Base-by-base conservation (phyloP, 1,140 invertebrate genomes). In the Drosophila santomea region DNA sequence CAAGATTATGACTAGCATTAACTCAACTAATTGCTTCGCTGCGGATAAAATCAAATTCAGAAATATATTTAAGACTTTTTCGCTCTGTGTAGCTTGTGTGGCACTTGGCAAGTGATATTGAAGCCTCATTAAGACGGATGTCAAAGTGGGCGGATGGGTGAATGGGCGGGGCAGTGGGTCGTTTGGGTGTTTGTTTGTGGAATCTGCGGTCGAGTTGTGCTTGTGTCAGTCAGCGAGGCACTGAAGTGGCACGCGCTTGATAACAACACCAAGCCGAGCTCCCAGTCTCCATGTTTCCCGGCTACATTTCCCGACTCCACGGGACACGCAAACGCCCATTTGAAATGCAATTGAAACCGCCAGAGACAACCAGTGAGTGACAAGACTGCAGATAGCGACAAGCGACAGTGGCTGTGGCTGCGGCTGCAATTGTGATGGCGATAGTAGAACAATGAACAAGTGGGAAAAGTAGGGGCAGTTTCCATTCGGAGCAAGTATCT, bases 301-400 rank as follows among this genome's bases (percentile, higher is more conserved):
- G 39, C 36, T 23, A 17, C 56, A 63, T 43, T 39, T 43, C 43
- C 2, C 38, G 11, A 17, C 15, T 52, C 59, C 45, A 10, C 7
- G 8, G 60, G 38, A 48, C 20, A 51, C 28, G 50, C 50, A 52
- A 56, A 20, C 36, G 41, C 36, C 76, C 79, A 75, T 82, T 86
- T 86, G 50, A 79, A 86, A 88, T 86, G 83, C 83, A 86, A 86
- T 88, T 67, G 83, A 57, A 84, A 71, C 78, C 62, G 61, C 72
- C 64, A 69, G 60, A 50, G 45, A 74, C 17, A 47, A 15, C 20
- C 48, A 52, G 59, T 55, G 71, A 56, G 59, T 55, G 71, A 56
- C 72, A 74, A 63, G 51, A 72, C 20, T 52, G 43, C 28, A 74
- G 69, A 74, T 72, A 74, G 58, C 58, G 43, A 50, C 61, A 36